phyloP scores from a whole-genome alignment of 2,797 vertebrate species.

The Cirrhinus molitorella region DNA sequence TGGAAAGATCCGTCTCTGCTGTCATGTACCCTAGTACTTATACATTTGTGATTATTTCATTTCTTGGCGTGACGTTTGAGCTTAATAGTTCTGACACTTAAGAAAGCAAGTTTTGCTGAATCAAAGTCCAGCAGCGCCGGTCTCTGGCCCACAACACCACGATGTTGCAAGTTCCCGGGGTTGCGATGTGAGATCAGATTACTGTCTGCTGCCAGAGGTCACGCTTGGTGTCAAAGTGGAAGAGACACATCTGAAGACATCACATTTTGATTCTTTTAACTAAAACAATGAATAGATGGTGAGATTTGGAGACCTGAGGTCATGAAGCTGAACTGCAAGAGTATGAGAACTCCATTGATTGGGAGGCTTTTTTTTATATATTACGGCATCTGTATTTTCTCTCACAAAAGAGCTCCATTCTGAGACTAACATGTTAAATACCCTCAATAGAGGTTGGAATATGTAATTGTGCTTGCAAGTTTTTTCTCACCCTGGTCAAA shows the following conservation, averaged over 20 bases:
- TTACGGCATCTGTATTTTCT: not conserved
- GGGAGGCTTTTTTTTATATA: not conserved
- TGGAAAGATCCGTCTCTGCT: conserved; percentile 27
- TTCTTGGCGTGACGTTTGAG: not conserved
- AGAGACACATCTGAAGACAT: conserved; percentile 43
- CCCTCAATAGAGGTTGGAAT: not conserved
- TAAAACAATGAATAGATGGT: conserved; percentile 28
- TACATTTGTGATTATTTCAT: not conserved
- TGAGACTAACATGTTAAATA: not conserved
- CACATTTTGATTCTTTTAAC: conserved; percentile 28
- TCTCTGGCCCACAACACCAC: conserved; percentile 21
- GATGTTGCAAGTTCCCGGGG: conserved; percentile 54
- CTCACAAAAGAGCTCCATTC: not conserved
- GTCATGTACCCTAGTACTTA: conserved; percentile 3
- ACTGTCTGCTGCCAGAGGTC: conserved; percentile 53
- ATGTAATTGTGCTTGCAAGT: not conserved
- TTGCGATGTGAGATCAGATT: conserved; percentile 56
- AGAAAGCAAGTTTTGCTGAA: conserved; percentile 16
- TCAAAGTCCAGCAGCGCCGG: not conserved
- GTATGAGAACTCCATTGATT: not conserved
- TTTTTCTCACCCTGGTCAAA: not conserved
- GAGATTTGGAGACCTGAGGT: conserved; percentile 22
- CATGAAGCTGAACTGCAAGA: not conserved
- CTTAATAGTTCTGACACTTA: conserved; percentile 8
- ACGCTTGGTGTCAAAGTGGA: conserved; percentile 34